Base-by-base conservation (phyloP, 2,888 invertebrate genomes). In the Lamproptera curius region DNA sequence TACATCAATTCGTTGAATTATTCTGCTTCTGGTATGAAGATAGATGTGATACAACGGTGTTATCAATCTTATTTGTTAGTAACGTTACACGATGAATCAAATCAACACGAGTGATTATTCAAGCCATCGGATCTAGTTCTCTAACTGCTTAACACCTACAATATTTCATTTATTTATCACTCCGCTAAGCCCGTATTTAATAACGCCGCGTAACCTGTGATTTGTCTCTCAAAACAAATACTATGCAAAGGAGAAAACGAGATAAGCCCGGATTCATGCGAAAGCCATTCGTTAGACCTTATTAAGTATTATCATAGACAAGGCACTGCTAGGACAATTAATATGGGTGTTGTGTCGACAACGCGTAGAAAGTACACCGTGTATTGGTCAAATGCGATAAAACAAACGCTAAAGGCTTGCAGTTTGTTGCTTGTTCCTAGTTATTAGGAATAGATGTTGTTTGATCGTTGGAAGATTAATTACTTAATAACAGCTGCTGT, bases 271-370 rank as follows among this genome's bases (percentile, higher is more conserved):
- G 43, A 40, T 43, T 39, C 13, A 55, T 53, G 53, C 50, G 51
- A 57, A 56, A 56, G 55, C 58, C 55, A 62, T 65, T 63, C 62
- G 59, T 65, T 53, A 60, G 46, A 38, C 54, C 56, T 50, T 57
- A 59, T 55, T 56, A 59, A 55, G 56, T 52, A 40, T 56, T 61
- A 63, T 63, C 62, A 54, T 41, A 52, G 61, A 58, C 58, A 55
- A 37, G 44, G 44, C 52, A 26, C 41, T 42, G 54, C 43, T 49
- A 52, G 26, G 40, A 44, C 41, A 50, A 50, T 50, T 50, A 50
- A 50, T 50, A 50, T 15, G 49, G 35, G 44, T 49, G 49, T 44
- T 45, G 42, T 17, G 37, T 39, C 43, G 48, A 49, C 49, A 45
- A 41, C 40, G 38, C 49, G 44, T 50, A 49, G 49, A 49, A 49